These are phyloP conservation scores for Mycteria americana DNA, from an alignment of 2,797 vertebrate genomes.

Conservation along the genomic window DNA sequence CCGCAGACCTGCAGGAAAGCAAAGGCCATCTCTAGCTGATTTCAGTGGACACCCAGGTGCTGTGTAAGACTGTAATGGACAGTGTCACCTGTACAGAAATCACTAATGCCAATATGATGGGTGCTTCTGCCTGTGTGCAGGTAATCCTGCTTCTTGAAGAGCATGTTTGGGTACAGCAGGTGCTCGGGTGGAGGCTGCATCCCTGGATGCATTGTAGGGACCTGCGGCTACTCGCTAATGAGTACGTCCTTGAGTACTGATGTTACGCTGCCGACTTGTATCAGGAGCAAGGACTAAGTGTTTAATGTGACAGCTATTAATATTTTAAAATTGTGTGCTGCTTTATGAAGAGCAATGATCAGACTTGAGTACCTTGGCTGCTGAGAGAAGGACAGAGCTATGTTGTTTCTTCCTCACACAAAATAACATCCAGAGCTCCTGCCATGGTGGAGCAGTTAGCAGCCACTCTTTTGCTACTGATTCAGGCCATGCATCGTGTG, in stretches of 20 bases:
- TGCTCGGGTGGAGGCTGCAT: rapidly evolving
- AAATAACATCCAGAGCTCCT: neutral
- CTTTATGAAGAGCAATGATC: neutral
- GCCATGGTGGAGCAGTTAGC: neutral
- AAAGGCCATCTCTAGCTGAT: neutral
- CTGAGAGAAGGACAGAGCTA: neutral
- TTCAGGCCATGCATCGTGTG: neutral
- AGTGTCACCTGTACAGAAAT: neutral
- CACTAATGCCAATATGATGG: neutral
- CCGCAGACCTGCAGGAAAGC: neutral
- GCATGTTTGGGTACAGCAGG: neutral
- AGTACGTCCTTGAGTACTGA: neutral
- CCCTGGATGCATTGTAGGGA: neutral
- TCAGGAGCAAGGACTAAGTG: neutral
- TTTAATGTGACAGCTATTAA: neutral
- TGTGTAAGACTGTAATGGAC: neutral
- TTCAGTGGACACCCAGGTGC: neutral
- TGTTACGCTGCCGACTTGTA: neutral
- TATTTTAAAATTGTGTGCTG: neutral
- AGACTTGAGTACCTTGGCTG: neutral
- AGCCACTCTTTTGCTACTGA: neutral
- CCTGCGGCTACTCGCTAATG: rapidly evolving
- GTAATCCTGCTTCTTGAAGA: neutral
- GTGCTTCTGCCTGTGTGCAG: neutral
- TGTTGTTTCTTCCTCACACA: neutral